These are phyloP conservation scores for Stomatorhinus ivindoensis DNA, from an alignment of 2,113 vertebrate species.

Conservation along the genomic window DNA sequence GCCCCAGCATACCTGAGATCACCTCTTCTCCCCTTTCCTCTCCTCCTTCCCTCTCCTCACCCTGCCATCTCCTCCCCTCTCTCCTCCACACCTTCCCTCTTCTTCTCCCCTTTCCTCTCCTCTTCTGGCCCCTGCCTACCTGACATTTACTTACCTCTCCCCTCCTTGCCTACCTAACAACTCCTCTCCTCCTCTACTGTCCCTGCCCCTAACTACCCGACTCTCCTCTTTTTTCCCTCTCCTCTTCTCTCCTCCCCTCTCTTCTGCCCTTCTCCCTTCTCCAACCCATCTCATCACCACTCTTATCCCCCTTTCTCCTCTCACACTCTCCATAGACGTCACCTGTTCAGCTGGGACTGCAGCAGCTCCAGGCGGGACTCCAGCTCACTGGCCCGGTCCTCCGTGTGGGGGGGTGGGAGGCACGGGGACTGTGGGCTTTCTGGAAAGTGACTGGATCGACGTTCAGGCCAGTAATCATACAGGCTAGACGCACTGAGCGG, in stretches of 20 bases:
- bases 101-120: not conserved
- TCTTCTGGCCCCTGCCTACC: not conserved
- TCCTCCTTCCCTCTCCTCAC: not conserved
- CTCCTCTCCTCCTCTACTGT: not conserved
- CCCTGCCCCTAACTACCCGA: no score
- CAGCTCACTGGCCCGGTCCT: conserved; percentile 64
- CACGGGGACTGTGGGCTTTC: conserved; percentile 60
- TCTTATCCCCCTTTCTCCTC: not conserved
- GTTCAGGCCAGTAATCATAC: conserved; percentile 78
- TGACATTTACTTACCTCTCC: not conserved
- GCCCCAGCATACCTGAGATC: not conserved
- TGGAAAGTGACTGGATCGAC: conserved; percentile 39
- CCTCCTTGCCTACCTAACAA: no score
- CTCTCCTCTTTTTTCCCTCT: not conserved
- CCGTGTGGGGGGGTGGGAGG: conserved; percentile 39
- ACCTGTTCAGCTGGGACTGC: conserved; percentile 87
- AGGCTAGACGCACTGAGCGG: conserved; percentile 63
- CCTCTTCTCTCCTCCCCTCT: not conserved
- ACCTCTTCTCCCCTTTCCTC: not conserved
- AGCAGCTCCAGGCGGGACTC: conserved; percentile 81
- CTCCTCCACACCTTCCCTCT: no score
- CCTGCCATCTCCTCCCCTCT: no score
- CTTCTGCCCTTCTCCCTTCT: not conserved
- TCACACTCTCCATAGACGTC: not conserved
- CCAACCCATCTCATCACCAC: not conserved